Base-by-base conservation (phyloP, 2,888 invertebrate genomes). In the Mythimna vitellina region DNA sequence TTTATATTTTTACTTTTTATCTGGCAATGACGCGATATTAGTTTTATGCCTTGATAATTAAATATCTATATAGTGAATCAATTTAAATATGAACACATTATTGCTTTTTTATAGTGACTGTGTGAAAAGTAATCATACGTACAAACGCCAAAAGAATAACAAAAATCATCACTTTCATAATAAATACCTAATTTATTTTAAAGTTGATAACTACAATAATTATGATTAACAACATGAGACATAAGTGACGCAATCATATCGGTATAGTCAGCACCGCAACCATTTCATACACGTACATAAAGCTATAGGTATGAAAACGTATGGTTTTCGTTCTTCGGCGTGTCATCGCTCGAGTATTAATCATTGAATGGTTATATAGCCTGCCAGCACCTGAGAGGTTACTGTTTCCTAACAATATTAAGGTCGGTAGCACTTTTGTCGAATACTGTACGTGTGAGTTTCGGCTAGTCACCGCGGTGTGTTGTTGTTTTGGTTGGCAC, bases 291-390 rank as follows among this genome's bases (percentile, higher is more conserved):
- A n/a, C 64, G 35, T 51, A 57, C 35, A 14, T 53, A 29, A 12
- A 57, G 32, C 62, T 78, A 78, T 84, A 87, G 81, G 78, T 86
- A 85, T 87, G 87, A 87, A 53, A 89, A 89, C 87, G 80, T 92
- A 89, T 87, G 88, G 89, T 89, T 81, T 84, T 70, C 86, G 81
- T 90, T 89, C 90, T 91, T 89, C 87, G 92, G 89, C 89, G 80
- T 90, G 93, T 95, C 95, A 95, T 92, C 90, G 80, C 78, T 73
- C 71, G 84, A 90, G 86, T 93, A 95, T 95, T 95, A 94, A 95
- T 95, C 95, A 95, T 91, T 86, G 89, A 92, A 93, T 92, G 91
- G 93, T 93, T 91, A 91, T 90, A 85, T 84, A 86, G 80, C 89
- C 86, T 90, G 89, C 87, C 86, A 90, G 87, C 92, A 93, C 93